A percentile compares a stretch with the other conserved stretches of the same genome.
Evolutionary conservation across 2,113 vertebrate genomes (phyloP).

Genomic region (Neodontobutis hainanensis): DNA sequence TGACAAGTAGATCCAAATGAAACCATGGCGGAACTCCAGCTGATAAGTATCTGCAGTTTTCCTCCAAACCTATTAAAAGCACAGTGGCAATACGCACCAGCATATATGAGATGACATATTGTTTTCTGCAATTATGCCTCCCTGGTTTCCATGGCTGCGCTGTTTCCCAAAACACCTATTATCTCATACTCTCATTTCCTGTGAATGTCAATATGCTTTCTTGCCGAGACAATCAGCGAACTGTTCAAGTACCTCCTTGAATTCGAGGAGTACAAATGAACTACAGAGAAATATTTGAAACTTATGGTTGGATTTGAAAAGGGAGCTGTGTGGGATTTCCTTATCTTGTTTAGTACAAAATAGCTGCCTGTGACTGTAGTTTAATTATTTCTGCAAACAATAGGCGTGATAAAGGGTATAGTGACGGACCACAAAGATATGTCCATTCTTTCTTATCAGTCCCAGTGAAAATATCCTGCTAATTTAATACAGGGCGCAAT

Average conservation of each 20-base stretch:
- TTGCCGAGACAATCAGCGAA: slow-evolving; percentile 24
- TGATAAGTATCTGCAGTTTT: slow-evolving; percentile 3
- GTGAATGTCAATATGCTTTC: slow-evolving; percentile 26
- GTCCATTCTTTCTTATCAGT: slow-evolving; percentile 25
- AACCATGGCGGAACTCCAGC: background rate
- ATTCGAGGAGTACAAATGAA: slow-evolving; percentile 28
- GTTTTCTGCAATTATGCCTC: slow-evolving; percentile 25
- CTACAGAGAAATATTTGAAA: slow-evolving; percentile 16
- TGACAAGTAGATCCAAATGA: slow-evolving; percentile 3
- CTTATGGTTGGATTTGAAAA: background rate
- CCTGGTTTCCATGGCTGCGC: slow-evolving; percentile 24
- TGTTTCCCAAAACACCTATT: slow-evolving; percentile 39
- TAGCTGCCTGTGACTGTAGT: slow-evolving; percentile 21
- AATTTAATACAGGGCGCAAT: slow-evolving; percentile 31
- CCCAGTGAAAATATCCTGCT: background rate
- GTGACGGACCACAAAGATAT: background rate
- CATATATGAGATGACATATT: slow-evolving; percentile 12
- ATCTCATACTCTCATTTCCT: slow-evolving; percentile 29
- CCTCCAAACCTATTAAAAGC: slow-evolving; percentile 12
- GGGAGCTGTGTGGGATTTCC: background rate
- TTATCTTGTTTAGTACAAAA: slow-evolving; percentile 8
- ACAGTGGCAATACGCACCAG: slow-evolving; percentile 7
- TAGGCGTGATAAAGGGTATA: slow-evolving; percentile 5
- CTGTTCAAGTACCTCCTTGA: slow-evolving; percentile 6
- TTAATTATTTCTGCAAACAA: slow-evolving; percentile 44